A percentile compares a stretch with the other conserved stretches of the same genome.
Evolutionary conservation across 2,888 invertebrate species (phyloP).

Genomic region (Yponomeuta sedellus): DNA sequence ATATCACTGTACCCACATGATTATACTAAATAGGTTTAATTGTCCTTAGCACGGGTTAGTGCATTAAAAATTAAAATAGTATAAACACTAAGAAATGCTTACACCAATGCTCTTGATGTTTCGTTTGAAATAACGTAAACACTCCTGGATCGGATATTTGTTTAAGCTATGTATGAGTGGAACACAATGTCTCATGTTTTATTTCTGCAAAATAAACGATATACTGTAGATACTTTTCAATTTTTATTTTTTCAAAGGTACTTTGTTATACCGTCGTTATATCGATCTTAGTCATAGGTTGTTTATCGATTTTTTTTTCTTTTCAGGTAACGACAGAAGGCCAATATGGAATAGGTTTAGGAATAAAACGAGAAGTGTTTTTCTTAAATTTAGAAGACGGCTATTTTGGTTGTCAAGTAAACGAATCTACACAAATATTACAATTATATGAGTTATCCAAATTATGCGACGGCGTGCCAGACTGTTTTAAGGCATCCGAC

Average conservation of each 20-base stretch:
- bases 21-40: no score
- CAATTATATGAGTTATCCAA: slow-evolving; percentile 96
- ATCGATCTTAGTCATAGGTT: not conserved
- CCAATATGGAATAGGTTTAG: slow-evolving; percentile 87
- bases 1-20: no score
- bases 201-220: no score
- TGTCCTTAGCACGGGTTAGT: no score
- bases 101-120: not conserved
- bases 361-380: slow-evolving; percentile 94
- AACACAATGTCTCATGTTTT: not conserved
- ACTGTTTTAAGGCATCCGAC: slow-evolving; percentile 95
- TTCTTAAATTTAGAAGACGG: slow-evolving; percentile 98
- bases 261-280: no score
- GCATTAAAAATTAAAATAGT: no score
- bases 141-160: not conserved
- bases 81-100: not conserved
- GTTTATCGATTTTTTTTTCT: slow-evolving; percentile 18
- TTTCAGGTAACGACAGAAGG: slow-evolving; percentile 85
- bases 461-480: slow-evolving; percentile 92
- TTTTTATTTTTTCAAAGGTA: no score
- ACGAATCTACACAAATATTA: slow-evolving; percentile 95
- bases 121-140: not conserved
- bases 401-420: slow-evolving; percentile 98
- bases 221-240: no score
- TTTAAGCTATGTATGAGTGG: not conserved